Evolutionary conservation across 2,113 vertebrate genomes (phyloP), one percentile per base, ranked within the genome.

Genomic region (Turnix velox): DNA sequence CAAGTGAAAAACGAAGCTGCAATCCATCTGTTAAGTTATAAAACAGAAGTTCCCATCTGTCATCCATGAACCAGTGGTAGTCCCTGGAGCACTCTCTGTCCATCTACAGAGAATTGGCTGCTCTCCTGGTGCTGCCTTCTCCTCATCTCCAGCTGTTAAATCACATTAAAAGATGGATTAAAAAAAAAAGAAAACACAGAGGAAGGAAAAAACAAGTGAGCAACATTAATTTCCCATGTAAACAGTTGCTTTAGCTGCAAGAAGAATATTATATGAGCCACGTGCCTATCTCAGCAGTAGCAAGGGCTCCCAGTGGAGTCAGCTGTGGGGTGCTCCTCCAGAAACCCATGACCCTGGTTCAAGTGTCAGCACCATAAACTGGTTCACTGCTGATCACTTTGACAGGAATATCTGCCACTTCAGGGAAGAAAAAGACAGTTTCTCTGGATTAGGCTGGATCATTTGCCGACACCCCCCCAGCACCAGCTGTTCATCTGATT

Each of bases 1-100:
- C 91, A 92, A 93, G 58, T 77, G 13, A 84, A 91, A 95, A 88
- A 59, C 73, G 94, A 71, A 84, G 86, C 85, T 88, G 80, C 57
- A 87, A 94, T 83, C 92, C 93, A 94, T 97, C 96, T 96, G 96
- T 90, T 95, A 92, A 88, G 92, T 90, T 94, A 94, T 84, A 94
- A 88, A 85, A 87, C 86, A 61, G 93, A 94, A 96, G 90, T 62
- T 92, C 71, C 95, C 95, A 96, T 94, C 94, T 96, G 96, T 94
- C 93, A 92, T 87, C 58, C 78, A 49, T 17, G 65, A 78, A 37
- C 92, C 92, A 95, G 82, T 17, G 78, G 83, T 33, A 81, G 78
- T 91, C 95, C 88, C 94, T 0, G 1, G 77, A 96, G 96, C 81
- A 80, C 82, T 69, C 80, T 65, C 54, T 90, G 93, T 58, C 74